Conservation (phyloP, 2,888 invertebrate genomes). For the Pyrrhia umbra region DNA sequence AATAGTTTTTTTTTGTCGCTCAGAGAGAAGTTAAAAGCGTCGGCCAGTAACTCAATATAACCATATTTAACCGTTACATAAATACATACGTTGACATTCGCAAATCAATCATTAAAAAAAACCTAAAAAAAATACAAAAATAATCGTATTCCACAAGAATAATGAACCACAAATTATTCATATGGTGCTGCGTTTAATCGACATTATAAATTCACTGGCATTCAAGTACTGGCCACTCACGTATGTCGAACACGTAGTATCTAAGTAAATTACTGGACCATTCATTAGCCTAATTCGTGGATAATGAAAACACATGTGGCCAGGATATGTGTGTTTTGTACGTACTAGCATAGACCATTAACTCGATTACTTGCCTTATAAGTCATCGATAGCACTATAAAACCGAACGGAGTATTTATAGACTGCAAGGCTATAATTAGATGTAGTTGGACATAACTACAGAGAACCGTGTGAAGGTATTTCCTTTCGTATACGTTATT, state of each 20-base stretch:
- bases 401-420: slow-evolving; percentile 48
- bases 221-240: slow-evolving; percentile 30
- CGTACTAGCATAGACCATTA: slow-evolving; percentile 30
- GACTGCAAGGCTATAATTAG: slow-evolving; percentile 53
- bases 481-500: slow-evolving; percentile 27
- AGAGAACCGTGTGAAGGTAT: slow-evolving; percentile 28
- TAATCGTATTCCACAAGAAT: slow-evolving; percentile 4
- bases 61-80: not conserved
- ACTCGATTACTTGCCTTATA: slow-evolving; percentile 45
- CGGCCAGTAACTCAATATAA: not conserved
- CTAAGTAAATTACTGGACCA: slow-evolving; percentile 57
- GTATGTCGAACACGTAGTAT: slow-evolving; percentile 48
- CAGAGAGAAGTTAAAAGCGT: no score
- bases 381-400: slow-evolving; percentile 32
- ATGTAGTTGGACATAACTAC: slow-evolving; percentile 25
- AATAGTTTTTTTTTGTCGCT: no score
- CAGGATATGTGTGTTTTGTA: slow-evolving; percentile 48
- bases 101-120: slow-evolving; percentile 8
- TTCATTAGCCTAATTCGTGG: slow-evolving; percentile 51
- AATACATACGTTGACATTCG: slow-evolving; percentile 4
- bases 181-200: slow-evolving; percentile 18
- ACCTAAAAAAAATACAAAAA: slow-evolving; percentile 8
- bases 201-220: slow-evolving; percentile 37
- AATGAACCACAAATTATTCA: slow-evolving; percentile 3
- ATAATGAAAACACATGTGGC: slow-evolving; percentile 58